phyloP scores from a whole-genome alignment of 2,888 invertebrate species.

The Pristionchus exspectatus region DNA sequence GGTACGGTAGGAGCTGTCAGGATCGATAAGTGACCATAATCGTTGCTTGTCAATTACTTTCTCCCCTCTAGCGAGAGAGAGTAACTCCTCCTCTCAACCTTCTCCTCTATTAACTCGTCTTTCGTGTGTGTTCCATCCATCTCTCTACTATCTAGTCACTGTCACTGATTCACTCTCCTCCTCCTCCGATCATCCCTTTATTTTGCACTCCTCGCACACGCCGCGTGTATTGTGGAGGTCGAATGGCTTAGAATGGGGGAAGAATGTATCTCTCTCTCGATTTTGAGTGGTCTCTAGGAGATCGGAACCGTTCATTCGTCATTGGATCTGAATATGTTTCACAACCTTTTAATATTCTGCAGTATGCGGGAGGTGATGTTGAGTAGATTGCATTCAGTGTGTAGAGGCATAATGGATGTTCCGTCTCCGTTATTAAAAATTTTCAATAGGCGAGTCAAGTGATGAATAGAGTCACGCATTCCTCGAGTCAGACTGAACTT shows the following conservation, averaged over 20 bases:
- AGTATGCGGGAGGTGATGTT: not conserved
- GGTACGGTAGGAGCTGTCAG: slow-evolving; percentile 22
- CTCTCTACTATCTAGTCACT: not conserved
- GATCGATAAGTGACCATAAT: slow-evolving; percentile 47
- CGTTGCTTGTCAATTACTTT: slow-evolving; percentile 3
- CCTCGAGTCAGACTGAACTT: not conserved
- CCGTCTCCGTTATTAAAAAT: too few relatives aligned
- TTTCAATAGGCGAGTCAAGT: not conserved
- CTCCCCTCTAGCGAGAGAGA: slow-evolving; percentile 41
- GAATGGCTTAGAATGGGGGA: slow-evolving; percentile 33
- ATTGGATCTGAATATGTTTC: not conserved
- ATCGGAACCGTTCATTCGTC: too few relatives aligned
- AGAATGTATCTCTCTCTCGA: not conserved
- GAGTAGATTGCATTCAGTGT: too few relatives aligned
- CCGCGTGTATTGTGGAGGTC: slow-evolving; percentile 15
- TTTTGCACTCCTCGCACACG: not conserved
- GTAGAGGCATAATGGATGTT: too few relatives aligned
- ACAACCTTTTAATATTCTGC: not conserved
- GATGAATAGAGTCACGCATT: not conserved
- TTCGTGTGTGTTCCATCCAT: not conserved
- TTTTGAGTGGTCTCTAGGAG: not conserved
- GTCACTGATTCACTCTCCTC: slow-evolving; percentile 4
- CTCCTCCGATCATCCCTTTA: slow-evolving; percentile 8
- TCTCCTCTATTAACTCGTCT: not conserved
- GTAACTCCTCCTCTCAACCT: slow-evolving; percentile 13